Base-by-base conservation (phyloP, 2,113 vertebrate genomes). In the Melanostigma gelatinosum region DNA sequence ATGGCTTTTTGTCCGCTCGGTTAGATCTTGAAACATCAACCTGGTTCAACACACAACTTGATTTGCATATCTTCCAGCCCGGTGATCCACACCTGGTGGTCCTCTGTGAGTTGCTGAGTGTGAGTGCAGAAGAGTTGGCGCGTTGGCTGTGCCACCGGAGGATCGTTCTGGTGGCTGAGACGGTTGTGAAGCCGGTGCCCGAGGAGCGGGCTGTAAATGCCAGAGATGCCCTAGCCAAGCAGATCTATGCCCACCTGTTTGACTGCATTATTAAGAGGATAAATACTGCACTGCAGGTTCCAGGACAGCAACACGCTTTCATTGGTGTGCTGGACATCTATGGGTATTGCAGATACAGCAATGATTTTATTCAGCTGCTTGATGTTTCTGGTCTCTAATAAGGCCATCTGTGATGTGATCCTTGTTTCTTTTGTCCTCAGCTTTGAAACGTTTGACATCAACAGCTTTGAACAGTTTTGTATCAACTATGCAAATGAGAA, bases 401-500 rank as follows among this genome's bases (percentile, higher is more conserved):
- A 12, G 66, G 6, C 9, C 1, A 5, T 78, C 72, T 38, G 24
- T 82, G 0, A 72, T 15, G 2, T 22, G 13, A 29, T 66, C n/a
- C 50, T 61, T 65, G 13, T 55, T 0, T 68, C n/a, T 61, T 72
- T 82, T 75, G 1, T 79, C 70, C 60, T 70, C 94, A 99, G 98
- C 71, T 99, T 99, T 95, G 98, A 99, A 95, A 99, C 98, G 0
- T 99, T 99, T 92, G 97, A 99, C 69, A 86, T 97, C 83, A 99
- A 99, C 94, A 99, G 98, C 89, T 99, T 99, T 93, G 98, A 99
- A 87, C 98, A 99, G 85, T 99, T 99, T 92, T 99, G 98, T 87
- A 99, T 99, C 88, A 99, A 99, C 94, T 99, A 99, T 3, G 98
- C 98, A 24, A 99, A 99, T 79, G 98, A 99, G 88, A 99, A 99